Evolutionary conservation across 2,888 invertebrate genomes (phyloP), one percentile per base, ranked within the genome.

Genomic region (Sericinus montela): DNA sequence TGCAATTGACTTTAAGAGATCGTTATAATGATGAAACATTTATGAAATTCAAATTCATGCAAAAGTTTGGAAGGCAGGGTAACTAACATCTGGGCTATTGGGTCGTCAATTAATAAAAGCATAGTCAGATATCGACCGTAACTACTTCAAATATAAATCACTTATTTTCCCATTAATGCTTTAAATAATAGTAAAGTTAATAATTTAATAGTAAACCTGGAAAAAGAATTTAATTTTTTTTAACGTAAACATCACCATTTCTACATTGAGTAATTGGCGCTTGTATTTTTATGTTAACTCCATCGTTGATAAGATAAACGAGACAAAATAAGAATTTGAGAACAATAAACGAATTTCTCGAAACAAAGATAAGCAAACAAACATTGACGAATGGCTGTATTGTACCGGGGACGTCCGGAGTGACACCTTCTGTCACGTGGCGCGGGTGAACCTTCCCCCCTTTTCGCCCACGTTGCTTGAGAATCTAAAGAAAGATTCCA

Each of bases 301-400:
- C 15, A 38, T 32, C 41, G 34, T 15, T 34, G 53, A 40, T 44
- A 42, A 38, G 49, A 39, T 39, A 47, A 48, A 32, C 28, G 28
- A 30, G 36, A 46, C 10, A 16, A 13, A n/a, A 32, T 42, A 42
- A 41, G 14, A 32, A 38, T 34, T 41, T 30, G 29, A 13, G 42
- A 38, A 43, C 50, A 48, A 56, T 59, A 59, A 58, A 63, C 54
- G 55, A 56, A 55, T 54, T 45, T 46, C 45, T 19, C 43, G 54
- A 54, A 54, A 58, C 57, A 54, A 54, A 59, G 60, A 62, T 60
- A 65, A 61, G 57, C 51, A 56, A 57, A 53, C 54, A 58, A 63
- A 65, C 67, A 66, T 63, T 67, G 69, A 67, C 60, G 67, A 59
- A 69, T 67, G 59, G 60, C 56, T 53, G 53, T 57, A 60, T 55